Percentiles rank a stretch among this genome's conserved stretches.
Evolutionary conservation across 2,797 vertebrate species (phyloP).

Genomic region (Ateles fusciceps): DNA sequence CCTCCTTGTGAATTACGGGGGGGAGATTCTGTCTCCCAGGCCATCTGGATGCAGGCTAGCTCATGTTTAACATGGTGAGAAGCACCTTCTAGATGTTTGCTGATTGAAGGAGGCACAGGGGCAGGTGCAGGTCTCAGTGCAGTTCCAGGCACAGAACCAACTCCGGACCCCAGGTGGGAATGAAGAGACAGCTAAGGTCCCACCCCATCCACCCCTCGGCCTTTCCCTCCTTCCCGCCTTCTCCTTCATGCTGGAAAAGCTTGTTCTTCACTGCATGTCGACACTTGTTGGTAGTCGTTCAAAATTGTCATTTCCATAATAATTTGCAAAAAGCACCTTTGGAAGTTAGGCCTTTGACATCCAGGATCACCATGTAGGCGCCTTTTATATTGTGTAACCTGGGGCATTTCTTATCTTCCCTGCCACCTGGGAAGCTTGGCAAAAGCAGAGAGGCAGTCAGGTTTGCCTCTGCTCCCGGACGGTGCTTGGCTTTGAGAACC

Average conservation of each 20-base stretch:
- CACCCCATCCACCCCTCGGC: rapidly evolving
- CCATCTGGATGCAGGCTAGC: background rate
- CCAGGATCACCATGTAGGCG: rapidly evolving
- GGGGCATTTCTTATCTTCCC: rapidly evolving
- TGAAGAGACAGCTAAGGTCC: rapidly evolving
- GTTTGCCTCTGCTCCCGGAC: background rate
- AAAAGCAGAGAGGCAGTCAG: background rate
- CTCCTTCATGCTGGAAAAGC: background rate
- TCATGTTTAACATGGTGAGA: background rate
- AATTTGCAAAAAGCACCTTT: background rate
- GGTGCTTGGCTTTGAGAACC: background rate
- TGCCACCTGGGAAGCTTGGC: background rate
- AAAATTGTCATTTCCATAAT: background rate
- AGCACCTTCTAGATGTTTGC: background rate
- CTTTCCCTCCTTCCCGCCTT: background rate
- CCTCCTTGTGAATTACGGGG: background rate
- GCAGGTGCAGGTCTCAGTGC: rapidly evolving
- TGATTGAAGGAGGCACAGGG: background rate
- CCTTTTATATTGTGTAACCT: background rate
- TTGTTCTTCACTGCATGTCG: background rate
- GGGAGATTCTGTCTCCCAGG: background rate
- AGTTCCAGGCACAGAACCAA: rapidly evolving
- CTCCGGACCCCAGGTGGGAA: rapidly evolving
- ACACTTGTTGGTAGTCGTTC: background rate
- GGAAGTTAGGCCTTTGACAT: background rate